Percentiles rank a stretch among this genome's conserved stretches.
Evolutionary conservation across 2,797 vertebrate species (phyloP).

Genomic region (Paedocypris micromegethes): DNA sequence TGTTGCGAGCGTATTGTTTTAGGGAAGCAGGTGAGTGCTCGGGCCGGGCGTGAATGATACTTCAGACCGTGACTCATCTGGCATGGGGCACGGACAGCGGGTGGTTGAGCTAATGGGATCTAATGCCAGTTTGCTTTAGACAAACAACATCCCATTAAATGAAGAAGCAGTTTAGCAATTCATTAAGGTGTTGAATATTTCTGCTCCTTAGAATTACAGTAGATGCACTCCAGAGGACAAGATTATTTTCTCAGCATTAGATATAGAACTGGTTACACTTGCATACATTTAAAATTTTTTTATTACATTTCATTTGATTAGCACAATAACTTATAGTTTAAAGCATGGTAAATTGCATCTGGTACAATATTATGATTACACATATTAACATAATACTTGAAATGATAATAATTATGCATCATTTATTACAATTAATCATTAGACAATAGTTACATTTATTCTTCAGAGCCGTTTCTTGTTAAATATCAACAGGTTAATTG

Average conservation of each 20-base stretch:
- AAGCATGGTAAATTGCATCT: no score
- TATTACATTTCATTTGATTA: not conserved
- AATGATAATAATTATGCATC: no score
- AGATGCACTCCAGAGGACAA: constrained; percentile 17
- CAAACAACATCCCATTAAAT: constrained; percentile 58
- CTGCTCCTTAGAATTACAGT: constrained; percentile 34
- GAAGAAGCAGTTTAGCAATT: constrained; percentile 57
- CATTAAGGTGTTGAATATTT: constrained; percentile 55
- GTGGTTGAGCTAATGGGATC: constrained; percentile 49
- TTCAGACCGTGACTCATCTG: constrained; percentile 54
- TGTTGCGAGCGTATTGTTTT: not conserved
- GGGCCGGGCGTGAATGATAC: constrained; percentile 42
- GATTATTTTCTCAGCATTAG: constrained; percentile 8
- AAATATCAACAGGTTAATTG: no score
- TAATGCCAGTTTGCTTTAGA: constrained; percentile 57
- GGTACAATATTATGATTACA: no score
- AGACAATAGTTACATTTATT: no score
- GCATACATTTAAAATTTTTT: not conserved
- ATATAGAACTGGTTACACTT: not conserved
- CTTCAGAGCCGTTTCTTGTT: no score
- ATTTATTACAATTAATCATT: no score
- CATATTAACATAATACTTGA: no score
- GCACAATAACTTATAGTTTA: no score
- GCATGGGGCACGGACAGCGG: constrained; percentile 43
- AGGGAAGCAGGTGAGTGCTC: constrained; percentile 12